Conservation (phyloP, 2,888 invertebrate species). For the Nasonia oneida region DNA sequence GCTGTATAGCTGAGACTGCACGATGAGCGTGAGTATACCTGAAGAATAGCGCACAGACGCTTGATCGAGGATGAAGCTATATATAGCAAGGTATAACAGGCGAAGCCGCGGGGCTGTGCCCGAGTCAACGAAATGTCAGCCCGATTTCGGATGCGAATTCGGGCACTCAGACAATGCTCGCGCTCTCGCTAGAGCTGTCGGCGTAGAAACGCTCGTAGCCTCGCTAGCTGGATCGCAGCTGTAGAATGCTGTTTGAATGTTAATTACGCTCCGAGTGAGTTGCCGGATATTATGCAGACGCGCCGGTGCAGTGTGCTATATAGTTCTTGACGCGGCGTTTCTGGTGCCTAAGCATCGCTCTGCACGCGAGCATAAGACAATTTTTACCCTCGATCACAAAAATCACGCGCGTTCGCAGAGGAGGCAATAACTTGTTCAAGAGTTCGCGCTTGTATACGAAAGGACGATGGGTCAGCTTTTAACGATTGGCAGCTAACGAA, state of each 20-base stretch:
- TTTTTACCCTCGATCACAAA: not conserved
- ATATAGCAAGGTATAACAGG: not conserved
- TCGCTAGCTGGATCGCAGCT: not conserved
- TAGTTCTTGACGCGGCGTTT: not conserved
- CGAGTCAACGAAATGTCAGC: slow-evolving; percentile 28
- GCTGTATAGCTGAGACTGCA: not conserved
- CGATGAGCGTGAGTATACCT: not conserved
- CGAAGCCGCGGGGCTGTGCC: not conserved
- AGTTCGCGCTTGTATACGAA: not conserved
- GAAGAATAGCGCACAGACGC: not conserved
- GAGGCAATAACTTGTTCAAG: not conserved
- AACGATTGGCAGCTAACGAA: not conserved
- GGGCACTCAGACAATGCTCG: not conserved
- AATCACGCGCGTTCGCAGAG: not conserved
- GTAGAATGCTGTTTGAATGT: slow-evolving; percentile 16
- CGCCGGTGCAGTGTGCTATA: not conserved
- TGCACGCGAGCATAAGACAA: not conserved
- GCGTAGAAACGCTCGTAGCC: not conserved
- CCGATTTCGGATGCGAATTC: slow-evolving; percentile 16
- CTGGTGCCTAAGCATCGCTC: too few species aligned
- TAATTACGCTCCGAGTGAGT: slow-evolving; percentile 9
- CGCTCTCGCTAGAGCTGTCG: not conserved
- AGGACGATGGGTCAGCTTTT: not conserved
- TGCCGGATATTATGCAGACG: not conserved
- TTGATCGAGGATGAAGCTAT: not conserved